Conservation (phyloP, 2,113 vertebrate genomes). For the Thunnus maccoyii region DNA sequence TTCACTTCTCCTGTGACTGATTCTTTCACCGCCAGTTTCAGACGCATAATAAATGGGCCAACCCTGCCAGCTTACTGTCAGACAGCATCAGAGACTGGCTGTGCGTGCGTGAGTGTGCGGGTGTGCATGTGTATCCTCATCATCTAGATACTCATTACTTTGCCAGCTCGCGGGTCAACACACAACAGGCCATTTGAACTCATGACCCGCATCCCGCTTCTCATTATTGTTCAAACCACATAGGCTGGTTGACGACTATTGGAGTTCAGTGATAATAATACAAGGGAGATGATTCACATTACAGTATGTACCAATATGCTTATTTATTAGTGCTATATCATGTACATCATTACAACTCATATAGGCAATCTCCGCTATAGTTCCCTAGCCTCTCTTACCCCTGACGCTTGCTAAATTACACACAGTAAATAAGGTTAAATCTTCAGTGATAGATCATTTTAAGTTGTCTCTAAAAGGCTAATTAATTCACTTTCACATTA, state of each 20-base stretch:
- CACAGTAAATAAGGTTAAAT: conserved; percentile 45
- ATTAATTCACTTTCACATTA: conserved; percentile 52
- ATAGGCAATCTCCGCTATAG: not conserved
- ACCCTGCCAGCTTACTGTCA: conserved; percentile 63
- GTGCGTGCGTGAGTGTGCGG: conserved; percentile 8
- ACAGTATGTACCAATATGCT: conserved; percentile 18
- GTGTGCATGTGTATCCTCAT: conserved; percentile 55
- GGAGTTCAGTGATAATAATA: conserved; percentile 17
- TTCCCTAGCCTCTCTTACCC: not conserved
- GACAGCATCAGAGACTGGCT: conserved; percentile 55
- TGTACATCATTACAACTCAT: conserved; percentile 10
- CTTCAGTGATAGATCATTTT: conserved; percentile 33
- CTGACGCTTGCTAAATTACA: conserved; percentile 17
- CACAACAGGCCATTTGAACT: conserved; percentile 61
- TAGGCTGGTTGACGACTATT: conserved; percentile 16
- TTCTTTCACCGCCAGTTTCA: conserved; percentile 11
- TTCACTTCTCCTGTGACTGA: conserved; percentile 20
- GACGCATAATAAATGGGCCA: conserved; percentile 39
- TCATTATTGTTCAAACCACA: conserved; percentile 52
- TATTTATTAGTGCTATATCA: conserved; percentile 30
- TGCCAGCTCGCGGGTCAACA: conserved; percentile 58
- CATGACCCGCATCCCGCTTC: conserved; percentile 61
- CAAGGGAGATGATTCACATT: conserved; percentile 38
- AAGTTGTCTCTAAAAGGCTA: conserved; percentile 37
- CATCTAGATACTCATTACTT: conserved; percentile 51